Percentiles rank a stretch among this genome's conserved stretches.
Conservation (phyloP, 2,888 invertebrate genomes). For the Conomelus anceps region DNA sequence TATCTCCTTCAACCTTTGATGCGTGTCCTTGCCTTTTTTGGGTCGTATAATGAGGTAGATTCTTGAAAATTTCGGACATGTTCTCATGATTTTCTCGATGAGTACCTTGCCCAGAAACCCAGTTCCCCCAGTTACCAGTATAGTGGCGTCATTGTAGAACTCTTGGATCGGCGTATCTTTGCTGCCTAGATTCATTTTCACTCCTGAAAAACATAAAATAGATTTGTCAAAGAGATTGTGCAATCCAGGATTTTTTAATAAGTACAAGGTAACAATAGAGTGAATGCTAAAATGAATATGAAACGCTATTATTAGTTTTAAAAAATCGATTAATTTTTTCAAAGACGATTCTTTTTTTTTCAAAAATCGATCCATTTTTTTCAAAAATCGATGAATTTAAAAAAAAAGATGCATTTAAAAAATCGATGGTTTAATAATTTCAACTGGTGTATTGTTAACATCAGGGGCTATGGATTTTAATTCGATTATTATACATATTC, state of each 20-base stretch:
- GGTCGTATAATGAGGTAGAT: constrained; percentile 78
- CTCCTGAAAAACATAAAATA: neutral
- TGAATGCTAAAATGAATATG: too few species aligned
- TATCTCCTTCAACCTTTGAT: constrained; percentile 67
- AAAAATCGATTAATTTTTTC: too few species aligned
- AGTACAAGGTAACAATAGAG: neutral
- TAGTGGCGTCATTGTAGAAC: constrained; percentile 63
- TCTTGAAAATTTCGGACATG: constrained; percentile 46
- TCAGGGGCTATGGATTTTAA: too few species aligned
- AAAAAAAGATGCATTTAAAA: too few species aligned
- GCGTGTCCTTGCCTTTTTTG: constrained; percentile 71
- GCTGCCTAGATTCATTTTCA: neutral
- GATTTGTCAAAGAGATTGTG: neutral
- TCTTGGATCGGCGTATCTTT: constrained; percentile 36
- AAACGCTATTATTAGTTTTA: too few species aligned
- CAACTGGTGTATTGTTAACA: too few species aligned
- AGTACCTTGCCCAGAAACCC: constrained; percentile 90
- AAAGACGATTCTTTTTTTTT: too few species aligned
- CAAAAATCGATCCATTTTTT: too few species aligned
- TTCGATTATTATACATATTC: too few species aligned
- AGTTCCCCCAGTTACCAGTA: constrained; percentile 89
- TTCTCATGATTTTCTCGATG: constrained; percentile 80
- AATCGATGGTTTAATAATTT: too few species aligned
- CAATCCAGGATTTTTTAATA: neutral
- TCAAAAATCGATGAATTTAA: too few species aligned